phyloP scores from a whole-genome alignment of 2,113 vertebrate species.

The Phylloscopus whistleri region DNA sequence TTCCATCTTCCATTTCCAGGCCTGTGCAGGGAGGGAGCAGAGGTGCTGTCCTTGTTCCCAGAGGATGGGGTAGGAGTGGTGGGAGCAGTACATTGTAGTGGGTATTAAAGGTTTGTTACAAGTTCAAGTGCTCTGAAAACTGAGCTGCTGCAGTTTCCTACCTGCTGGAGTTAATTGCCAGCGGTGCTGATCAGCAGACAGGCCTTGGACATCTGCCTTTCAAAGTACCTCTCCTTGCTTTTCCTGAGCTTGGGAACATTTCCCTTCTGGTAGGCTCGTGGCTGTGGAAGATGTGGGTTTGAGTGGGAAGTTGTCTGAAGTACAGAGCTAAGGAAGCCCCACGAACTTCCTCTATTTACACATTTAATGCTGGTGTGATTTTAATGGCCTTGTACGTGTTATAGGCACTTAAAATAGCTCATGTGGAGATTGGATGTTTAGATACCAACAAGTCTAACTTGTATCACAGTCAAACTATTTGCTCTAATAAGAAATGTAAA shows the following conservation, averaged over 20 bases:
- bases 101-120: not conserved
- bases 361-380: not conserved
- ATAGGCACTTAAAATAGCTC: not conserved
- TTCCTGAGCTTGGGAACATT: not conserved
- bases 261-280: rapidly evolving
- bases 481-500: not conserved
- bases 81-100: not conserved
- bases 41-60: not conserved
- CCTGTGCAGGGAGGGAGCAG: not conserved
- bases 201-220: not conserved
- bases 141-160: not conserved
- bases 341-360: not conserved
- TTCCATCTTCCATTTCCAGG: not conserved
- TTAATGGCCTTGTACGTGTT: not conserved
- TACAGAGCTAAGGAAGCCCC: not conserved
- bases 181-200: not conserved
- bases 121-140: not conserved
- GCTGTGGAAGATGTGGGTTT: not conserved
- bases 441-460: not conserved
- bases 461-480: not conserved
- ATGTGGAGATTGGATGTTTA: not conserved
- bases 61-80: not conserved
- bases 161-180: not conserved
- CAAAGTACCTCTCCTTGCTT: rapidly evolving
- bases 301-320: not conserved